A percentile compares a stretch with the other conserved stretches of the same genome.
Evolutionary conservation across 2,113 vertebrate genomes (phyloP).

Genomic region (Notechis scutatus): DNA sequence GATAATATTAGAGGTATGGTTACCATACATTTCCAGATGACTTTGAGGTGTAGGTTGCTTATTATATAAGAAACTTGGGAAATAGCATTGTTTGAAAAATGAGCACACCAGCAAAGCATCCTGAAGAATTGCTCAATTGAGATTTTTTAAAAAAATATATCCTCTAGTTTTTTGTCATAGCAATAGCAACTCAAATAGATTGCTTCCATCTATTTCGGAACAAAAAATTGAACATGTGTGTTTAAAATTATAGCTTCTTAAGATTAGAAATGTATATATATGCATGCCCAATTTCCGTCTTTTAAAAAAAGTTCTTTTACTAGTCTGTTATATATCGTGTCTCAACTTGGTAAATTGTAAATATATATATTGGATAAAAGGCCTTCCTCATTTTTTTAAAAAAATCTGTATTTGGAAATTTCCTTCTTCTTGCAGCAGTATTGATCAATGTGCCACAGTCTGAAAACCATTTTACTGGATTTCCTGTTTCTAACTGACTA

Average conservation of each 20-base stretch:
- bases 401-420: neutral
- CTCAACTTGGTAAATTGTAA: neutral
- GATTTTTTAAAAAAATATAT: neutral
- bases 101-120: neutral
- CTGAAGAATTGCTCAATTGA: neutral
- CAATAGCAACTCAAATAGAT: neutral
- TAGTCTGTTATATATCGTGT: neutral
- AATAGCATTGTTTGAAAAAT: neutral
- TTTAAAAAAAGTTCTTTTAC: neutral
- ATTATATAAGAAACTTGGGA: neutral
- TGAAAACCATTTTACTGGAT: neutral
- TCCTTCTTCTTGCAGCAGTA: neutral
- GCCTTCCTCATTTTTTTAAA: neutral
- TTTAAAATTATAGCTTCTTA: neutral
- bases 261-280: neutral
- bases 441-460: neutral
- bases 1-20: neutral
- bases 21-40: neutral
- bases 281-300: neutral
- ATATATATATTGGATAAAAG: neutral
- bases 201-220: neutral
- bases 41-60: neutral
- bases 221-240: neutral
- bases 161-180: neutral
- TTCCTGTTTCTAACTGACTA: neutral